Evolutionary conservation across 2,888 invertebrate species (phyloP), one percentile per base, ranked within the genome.

Genomic region (Ophraella communa): DNA sequence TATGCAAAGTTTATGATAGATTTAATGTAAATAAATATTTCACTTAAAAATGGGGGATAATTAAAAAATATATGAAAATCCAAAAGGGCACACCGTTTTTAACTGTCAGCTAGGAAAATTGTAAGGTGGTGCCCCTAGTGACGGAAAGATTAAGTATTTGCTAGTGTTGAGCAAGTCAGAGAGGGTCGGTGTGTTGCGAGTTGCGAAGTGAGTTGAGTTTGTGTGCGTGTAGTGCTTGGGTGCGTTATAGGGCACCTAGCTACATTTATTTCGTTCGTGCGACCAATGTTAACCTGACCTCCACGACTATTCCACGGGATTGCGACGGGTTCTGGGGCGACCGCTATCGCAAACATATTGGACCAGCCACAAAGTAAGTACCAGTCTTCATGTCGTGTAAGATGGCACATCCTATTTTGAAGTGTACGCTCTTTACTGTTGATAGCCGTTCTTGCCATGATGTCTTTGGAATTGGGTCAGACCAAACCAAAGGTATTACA

Each of bases 231-330:
- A 79, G 81, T 81, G 79, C 73, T 77, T 80, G 82, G 81, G 79
- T 80, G 80, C 79, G 77, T 78, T 77, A 76, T 74, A 75, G 77
- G 78, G 78, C 79, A 79, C 78, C 78, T 77, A 73, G 77, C 75
- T 77, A 65, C 76, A 76, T 77, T 77, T 76, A 75, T 75, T 74
- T 73, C 75, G 73, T 77, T 74, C 75, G 75, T 73, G 74, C 78
- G 79, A 79, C 81, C 76, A 78, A 82, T 82, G 82, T 82, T 81
- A 77, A 81, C 82, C 78, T 82, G 81, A 82, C 81, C 80, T 76
- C 76, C 78, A 76, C 78, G 77, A 80, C 78, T 77, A 78, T 79
- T 79, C 77, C 78, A 77, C 78, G 77, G 80, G 80, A 78, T 76
- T 77, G 78, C 76, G 76, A 77, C 76, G 80, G 80, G 79, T 79